Base-by-base conservation (phyloP, 1,140 invertebrate species). In the Parapsyche elsis region DNA sequence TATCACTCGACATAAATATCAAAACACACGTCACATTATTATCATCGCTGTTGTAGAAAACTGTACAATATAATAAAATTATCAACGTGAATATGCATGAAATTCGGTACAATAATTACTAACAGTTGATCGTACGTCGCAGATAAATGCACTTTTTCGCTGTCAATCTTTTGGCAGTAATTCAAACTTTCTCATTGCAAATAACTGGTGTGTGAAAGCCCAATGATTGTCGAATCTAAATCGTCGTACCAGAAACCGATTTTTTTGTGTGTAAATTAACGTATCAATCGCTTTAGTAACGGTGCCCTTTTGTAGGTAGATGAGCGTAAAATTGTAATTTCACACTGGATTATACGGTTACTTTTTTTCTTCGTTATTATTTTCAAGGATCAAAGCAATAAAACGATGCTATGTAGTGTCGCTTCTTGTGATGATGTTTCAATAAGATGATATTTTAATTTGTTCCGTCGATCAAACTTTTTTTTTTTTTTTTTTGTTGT, bases 291-390 rank as follows among this genome's bases (percentile, higher is more conserved):
- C 1, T 5, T 45, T 30, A 30, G 53, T 10, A 57, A 14, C 75
- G 53, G 75, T 16, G 5, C 44, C 10, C 14, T n/a, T 77, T 49
- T 77, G 12, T 21, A 21, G 2, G n/a, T 30, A 38, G 75, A 77
- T 19, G 38, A n/a, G 57, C 75, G 44, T 67, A n/a, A 77, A 77
- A 77, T 77, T 45, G 46, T 9, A 46, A 77, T 77, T 77, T 77
- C 75, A 77, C 75, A 53, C n/a, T 57, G 46, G 38, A 77, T 77
- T 77, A 77, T 53, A 57, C 45, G 73, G 73, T 53, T 14, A 4
- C 70, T 71, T 71, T 53, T 53, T 53, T 53, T 12, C 49, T 53
- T 53, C 70, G 30, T 21, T 67, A 21, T 21, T 57, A 10, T 57
- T 57, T n/a, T n/a, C n/a, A n/a, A n/a, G n/a, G n/a, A n/a, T n/a